These are phyloP conservation scores for Halcyon smyrnensis DNA, from an alignment of 2,797 vertebrate genomes.

Conservation along the genomic window DNA sequence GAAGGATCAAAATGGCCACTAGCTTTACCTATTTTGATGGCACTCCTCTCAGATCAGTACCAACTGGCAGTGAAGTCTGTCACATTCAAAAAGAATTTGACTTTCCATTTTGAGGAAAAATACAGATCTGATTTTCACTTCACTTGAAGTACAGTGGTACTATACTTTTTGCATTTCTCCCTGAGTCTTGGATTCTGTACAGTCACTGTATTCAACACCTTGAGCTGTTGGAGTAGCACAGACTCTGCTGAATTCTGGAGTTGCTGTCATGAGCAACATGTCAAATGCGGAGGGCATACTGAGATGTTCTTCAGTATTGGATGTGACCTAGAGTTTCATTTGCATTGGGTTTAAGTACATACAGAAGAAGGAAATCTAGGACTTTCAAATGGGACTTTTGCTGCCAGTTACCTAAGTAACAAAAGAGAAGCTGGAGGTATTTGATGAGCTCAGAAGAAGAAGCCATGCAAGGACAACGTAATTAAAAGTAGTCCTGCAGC, in stretches of 20 bases:
- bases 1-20: background rate
- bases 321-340: background rate
- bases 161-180: background rate
- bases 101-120: background rate
- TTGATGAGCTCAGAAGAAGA: background rate
- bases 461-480: background rate
- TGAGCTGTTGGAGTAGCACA: background rate
- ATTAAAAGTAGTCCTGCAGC: background rate
- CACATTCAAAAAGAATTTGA: background rate
- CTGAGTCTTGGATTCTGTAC: background rate
- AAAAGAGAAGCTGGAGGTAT: background rate
- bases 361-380: background rate
- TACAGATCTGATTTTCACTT: background rate
- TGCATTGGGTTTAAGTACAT: background rate
- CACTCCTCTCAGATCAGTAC: background rate
- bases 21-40: background rate
- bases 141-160: background rate
- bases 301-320: background rate
- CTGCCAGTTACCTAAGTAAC: background rate
- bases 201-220: background rate
- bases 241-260: background rate
- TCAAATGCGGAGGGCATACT: background rate
- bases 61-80: background rate
- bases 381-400: background rate
- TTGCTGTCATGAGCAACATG: background rate